phyloP scores from a whole-genome alignment of 2,888 invertebrate species.

The Thereva nobilitata region DNA sequence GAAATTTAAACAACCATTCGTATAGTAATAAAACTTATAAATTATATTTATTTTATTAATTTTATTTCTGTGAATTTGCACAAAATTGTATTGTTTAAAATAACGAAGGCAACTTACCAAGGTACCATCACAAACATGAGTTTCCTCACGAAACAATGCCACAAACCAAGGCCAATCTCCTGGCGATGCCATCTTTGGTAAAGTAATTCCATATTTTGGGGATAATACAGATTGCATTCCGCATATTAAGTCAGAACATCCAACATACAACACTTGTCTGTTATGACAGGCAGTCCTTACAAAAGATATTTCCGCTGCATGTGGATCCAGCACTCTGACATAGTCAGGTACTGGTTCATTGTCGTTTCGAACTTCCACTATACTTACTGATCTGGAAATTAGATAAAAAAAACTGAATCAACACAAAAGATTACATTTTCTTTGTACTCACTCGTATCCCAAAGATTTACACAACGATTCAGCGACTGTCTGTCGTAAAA shows the following conservation, averaged over 20 bases:
- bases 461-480: conserved; percentile 77
- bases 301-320: conserved; percentile 80
- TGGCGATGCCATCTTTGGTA: conserved; percentile 74
- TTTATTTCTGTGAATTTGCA: no score
- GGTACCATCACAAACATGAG: conserved; percentile 87
- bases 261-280: conserved; percentile 77
- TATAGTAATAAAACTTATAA: no score
- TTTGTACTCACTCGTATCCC: conserved; percentile 69
- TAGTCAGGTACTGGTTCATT: conserved; percentile 67
- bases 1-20: conserved; percentile 2
- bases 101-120: conserved; percentile 60
- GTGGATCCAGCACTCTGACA: conserved; percentile 81
- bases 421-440: background rate
- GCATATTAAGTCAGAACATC: conserved; percentile 76
- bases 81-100: background rate
- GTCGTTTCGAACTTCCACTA: conserved; percentile 69
- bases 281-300: conserved; percentile 75
- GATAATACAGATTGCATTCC: conserved; percentile 67
- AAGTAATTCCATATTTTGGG: conserved; percentile 54
- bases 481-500: conserved; percentile 68
- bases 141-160: conserved; percentile 78
- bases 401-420: conserved; percentile 5
- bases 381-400: conserved; percentile 67
- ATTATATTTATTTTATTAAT: no score
- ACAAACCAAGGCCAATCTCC: conserved; percentile 96